Evolutionary conservation across 2,888 invertebrate species (phyloP), one percentile per base, ranked within the genome.

Genomic region (Diloba caeruleocephala): DNA sequence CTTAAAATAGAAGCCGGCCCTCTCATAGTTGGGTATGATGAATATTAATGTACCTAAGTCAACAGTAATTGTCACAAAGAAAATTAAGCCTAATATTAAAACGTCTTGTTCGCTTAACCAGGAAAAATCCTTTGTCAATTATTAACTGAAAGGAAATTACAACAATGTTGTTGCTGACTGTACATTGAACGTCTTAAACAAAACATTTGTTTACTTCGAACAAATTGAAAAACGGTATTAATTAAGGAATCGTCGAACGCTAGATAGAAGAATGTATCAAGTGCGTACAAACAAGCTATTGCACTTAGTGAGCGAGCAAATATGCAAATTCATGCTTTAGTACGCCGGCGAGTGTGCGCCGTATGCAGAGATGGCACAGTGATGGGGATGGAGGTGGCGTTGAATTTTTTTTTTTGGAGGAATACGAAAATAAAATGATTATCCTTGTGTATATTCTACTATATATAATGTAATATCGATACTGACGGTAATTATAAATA

Each of bases 311-410:
- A 85, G 82, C 78, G 84, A 81, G 82, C 86, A 81, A 87, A 90
- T 92, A 93, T 93, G 92, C 91, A 89, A 90, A 92, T 92, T 89
- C 88, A 87, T 85, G 87, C 83, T 85, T 84, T 87, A 82, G 82
- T 78, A 78, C 78, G 81, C 73, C 68, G 64, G 65, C 78, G 83
- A 82, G 89, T 87, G 85, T 88, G 88, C 83, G 84, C 78, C 79
- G 85, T 84, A 78, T 87, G 83, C 76, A 82, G 82, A 79, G 77
- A 58, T 58, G 51, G 79, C 31, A 77, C 61, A 70, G 33, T 1
- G 60, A 48, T 38, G 50, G 15, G 10, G 2, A 31, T 78, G 52
- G 87, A 88, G 84, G 32, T 1, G 66, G 1, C 41, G 2, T 43
- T 42, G 5, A 0, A 1, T 0, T 33, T 19, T 6, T 14, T 28